phyloP scores from a whole-genome alignment of 2,888 invertebrate species.

The Pediacus dermestoides region DNA sequence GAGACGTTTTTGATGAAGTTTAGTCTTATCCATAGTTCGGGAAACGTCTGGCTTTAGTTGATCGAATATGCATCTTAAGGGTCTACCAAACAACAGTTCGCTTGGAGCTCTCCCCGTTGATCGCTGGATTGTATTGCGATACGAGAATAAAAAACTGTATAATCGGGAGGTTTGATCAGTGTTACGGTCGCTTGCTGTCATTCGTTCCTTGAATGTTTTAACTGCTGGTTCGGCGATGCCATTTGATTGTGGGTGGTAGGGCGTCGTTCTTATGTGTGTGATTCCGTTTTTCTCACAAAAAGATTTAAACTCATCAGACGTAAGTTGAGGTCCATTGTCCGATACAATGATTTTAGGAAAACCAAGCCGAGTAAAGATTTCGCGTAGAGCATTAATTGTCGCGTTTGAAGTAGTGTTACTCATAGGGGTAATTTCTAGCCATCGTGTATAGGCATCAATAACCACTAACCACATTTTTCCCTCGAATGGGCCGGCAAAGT shows the following conservation, averaged over 20 bases:
- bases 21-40: no score
- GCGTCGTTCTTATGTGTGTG: constrained; percentile 13
- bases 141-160: constrained; percentile 14
- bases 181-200: constrained; percentile 3
- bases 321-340: constrained; percentile 31
- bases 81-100: no score
- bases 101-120: constrained; percentile 16
- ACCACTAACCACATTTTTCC: constrained; percentile 32
- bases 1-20: no score
- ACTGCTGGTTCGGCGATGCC: constrained; percentile 21
- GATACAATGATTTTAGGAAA: constrained; percentile 31
- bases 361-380: constrained; percentile 27
- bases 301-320: constrained; percentile 26
- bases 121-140: constrained; percentile 15
- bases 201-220: constrained; percentile 18
- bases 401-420: constrained; percentile 19
- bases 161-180: constrained; percentile 1
- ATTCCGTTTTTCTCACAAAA: constrained; percentile 16
- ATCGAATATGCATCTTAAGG: no score
- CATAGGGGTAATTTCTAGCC: constrained; percentile 18
- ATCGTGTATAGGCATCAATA: constrained; percentile 16
- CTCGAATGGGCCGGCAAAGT: constrained; percentile 20
- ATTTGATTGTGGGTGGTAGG: constrained; percentile 21
- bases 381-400: constrained; percentile 17
- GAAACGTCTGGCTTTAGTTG: no score